Conservation (phyloP, 2,888 invertebrate species). For the Chloroclysta siterata region DNA sequence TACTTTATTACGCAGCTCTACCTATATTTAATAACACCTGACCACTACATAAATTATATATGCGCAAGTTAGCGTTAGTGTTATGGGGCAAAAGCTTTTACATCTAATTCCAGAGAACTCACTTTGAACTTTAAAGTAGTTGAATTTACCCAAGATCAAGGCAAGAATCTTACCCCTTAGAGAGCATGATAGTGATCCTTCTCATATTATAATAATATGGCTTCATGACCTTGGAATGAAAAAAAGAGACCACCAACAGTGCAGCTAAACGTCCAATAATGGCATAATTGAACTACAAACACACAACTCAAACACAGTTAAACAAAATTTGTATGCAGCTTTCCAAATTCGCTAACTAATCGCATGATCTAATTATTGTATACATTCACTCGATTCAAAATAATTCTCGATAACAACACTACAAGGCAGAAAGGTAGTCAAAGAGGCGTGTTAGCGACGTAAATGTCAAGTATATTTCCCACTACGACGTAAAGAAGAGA, state of each 20-base stretch:
- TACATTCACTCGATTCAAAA: neutral
- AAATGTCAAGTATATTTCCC: constrained; percentile 42
- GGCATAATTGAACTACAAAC: neutral
- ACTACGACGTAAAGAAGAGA: constrained; percentile 46
- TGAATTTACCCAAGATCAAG: too few relatives aligned
- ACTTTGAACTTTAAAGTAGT: too few relatives aligned
- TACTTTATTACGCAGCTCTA: constrained; percentile 26
- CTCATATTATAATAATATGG: too few relatives aligned
- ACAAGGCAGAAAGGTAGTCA: constrained; percentile 15
- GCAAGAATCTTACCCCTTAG: too few relatives aligned
- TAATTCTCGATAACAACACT: constrained; percentile 11
- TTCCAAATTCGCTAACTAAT: neutral
- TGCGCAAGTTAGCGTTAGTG: constrained; percentile 5
- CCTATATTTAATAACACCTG: constrained; percentile 14
- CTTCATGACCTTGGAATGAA: too few relatives aligned
- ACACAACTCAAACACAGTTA: neutral
- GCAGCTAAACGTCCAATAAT: neutral
- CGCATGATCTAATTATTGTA: neutral
- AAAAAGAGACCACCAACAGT: neutral
- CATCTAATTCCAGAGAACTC: too few relatives aligned
- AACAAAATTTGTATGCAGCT: neutral
- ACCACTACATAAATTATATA: neutral
- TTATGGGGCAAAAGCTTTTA: neutral
- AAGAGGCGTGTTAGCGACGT: constrained; percentile 30
- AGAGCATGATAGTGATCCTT: too few relatives aligned